A percentile compares a stretch with the other conserved stretches of the same genome.
These are phyloP conservation scores for Cyanistes caeruleus DNA, from an alignment of 2,113 vertebrate genomes.

Conservation along the genomic window DNA sequence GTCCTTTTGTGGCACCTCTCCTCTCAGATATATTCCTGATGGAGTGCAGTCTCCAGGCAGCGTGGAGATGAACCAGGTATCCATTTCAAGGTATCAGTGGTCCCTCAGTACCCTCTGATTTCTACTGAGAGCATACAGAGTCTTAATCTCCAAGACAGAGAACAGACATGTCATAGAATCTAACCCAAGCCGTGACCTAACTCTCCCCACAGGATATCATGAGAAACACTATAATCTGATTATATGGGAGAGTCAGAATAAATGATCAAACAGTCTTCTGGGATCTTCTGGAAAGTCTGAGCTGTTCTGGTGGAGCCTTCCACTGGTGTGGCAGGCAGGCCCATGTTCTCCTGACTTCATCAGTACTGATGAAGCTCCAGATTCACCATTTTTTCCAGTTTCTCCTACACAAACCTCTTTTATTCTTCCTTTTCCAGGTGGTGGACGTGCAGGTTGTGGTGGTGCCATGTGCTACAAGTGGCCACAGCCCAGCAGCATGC, in stretches of 20 bases:
- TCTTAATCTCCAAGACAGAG: not conserved
- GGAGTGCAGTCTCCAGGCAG: not conserved
- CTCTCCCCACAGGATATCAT: not conserved
- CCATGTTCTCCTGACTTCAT: not conserved
- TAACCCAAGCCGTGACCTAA: not conserved
- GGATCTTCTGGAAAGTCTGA: not conserved
- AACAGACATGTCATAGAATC: not conserved
- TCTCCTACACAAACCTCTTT: not conserved
- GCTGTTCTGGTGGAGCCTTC: not conserved
- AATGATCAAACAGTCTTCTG: not conserved
- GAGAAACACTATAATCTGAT: not conserved
- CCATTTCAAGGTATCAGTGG: not conserved
- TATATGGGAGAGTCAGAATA: not conserved
- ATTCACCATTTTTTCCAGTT: not conserved
- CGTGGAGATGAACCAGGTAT: not conserved
- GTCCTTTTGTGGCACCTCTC: not conserved
- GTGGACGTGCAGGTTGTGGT: not conserved
- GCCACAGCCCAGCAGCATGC: rapidly evolving
- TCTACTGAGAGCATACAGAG: not conserved
- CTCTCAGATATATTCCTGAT: not conserved
- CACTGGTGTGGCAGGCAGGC: rapidly evolving
- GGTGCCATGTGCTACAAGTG: not conserved
- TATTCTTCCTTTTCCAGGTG: not conserved
- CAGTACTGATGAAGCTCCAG: not conserved
- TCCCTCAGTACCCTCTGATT: not conserved